Evolutionary conservation across 1,140 invertebrate genomes (phyloP), one percentile per base, ranked within the genome.

Genomic region (Sipha flava): DNA sequence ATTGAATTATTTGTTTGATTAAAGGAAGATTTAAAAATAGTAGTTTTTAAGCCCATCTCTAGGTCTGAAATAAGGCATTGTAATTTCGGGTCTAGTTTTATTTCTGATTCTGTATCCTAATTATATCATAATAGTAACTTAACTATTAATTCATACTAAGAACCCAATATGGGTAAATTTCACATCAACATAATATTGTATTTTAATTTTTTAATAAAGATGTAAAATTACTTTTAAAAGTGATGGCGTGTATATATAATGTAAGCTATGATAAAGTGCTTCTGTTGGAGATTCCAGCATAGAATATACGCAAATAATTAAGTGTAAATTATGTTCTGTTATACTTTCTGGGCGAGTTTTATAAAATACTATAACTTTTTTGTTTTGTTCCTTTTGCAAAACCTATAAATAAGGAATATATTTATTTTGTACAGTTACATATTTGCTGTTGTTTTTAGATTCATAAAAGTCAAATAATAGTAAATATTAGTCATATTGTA

Each of bases 271-370:
- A 81, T 88, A 89, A 4, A 90, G 84, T 5, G 88, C 85, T 79
- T 83, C 86, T 1, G 89, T 82, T 6, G 89, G 89, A 6, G 89
- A 90, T 72, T 88, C 87, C 6, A 88, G 79, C 85, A 90, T 88
- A 0, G 89, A 88, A 3, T 87, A 88, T 1, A 89, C 85, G 81
- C 87, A 86, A 31, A 90, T 83, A 81, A 87, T 87, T 5, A 82
- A 84, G 73, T 88, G 85, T 5, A 89, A 81, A 81, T 89, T 90
- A 66, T 88, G 86, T 31, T 85, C 85, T 5, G 88, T 89, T 31
- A 90, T 87, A 4, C 86, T 85, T 49, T 88, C 88, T 23, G 88
- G 87, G 23, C 84, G 83, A 4, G 86, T 83, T 83, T 90, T 90
- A 83, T 89, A 89, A 83, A 89, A 90, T 0, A 90, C 86, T 72